Evolutionary conservation across 2,797 vertebrate species (phyloP), one percentile per base, ranked within the genome.

Genomic region (Squalus acanthias): DNA sequence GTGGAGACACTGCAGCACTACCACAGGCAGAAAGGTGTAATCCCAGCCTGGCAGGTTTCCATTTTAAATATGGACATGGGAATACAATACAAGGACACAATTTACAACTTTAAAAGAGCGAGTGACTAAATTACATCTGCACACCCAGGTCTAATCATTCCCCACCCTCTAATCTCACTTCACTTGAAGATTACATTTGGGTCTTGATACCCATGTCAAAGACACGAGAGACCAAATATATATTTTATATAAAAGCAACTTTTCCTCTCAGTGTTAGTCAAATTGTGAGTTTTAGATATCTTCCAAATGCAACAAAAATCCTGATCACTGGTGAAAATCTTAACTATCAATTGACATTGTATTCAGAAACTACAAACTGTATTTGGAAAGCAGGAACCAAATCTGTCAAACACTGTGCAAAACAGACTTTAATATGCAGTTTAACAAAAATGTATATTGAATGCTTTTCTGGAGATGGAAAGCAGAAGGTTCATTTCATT

Each of bases 401-500:
- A n/a, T 53, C n/a, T 33, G 1, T 74, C 24, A 2, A 53, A 53
- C 29, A 60, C 26, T 95, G 94, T 95, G 94, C 29, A 76, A 95
- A 95, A 95, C 70, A 76, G 92, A 95, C 70, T 95, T 95, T 95
- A 95, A 95, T 95, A 74, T 74, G 70, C 70, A 95, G 29, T 53
- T 95, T 76, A 53, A 95, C 69, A 95, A 53, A 74, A 95, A 60
- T 76, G 94, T 57, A 95, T 95, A 57, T 53, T 70, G 89, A 74
- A 74, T n/a, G n/a, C 50, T 95, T 76, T 29, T 76, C 94, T 76
- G 53, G 70, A 76, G 53, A 76, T 57, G 1, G 39, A 67, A 69
- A 91, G 88, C 88, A 33, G 57, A 91, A 95, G 72, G 94, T 76
- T 95, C 72, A 95, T n/a, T 33, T 76, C 5, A 57, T 95, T 26